Conservation (phyloP, 2,113 vertebrate species). For the Nymphicus hollandicus region DNA sequence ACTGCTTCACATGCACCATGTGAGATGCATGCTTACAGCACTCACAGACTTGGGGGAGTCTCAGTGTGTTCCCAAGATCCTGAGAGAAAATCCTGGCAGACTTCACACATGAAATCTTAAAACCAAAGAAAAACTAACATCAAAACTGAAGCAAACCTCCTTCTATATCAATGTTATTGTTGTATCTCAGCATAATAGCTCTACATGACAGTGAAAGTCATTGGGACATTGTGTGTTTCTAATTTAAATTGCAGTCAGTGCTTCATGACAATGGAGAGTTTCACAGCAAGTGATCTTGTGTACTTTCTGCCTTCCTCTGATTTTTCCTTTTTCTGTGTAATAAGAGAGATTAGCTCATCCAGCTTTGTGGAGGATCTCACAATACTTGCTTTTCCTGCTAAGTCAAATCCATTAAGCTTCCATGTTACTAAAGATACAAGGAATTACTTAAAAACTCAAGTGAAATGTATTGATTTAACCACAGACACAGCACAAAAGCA, state of each 20-base stretch:
- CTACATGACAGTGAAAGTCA: background rate
- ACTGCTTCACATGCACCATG: background rate
- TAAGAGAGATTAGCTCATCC: background rate
- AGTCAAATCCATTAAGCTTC: background rate
- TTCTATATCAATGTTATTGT: background rate
- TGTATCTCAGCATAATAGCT: background rate
- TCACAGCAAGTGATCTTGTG: background rate
- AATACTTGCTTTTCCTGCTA: background rate
- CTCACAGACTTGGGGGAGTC: fast-evolving
- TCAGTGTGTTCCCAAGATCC: background rate
- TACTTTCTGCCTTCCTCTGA: background rate
- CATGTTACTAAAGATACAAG: background rate
- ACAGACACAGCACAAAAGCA: background rate
- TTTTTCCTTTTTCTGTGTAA: background rate
- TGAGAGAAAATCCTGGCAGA: fast-evolving
- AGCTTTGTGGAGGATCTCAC: background rate
- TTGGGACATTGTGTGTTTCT: background rate
- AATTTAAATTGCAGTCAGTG: slow-evolving; percentile 2
- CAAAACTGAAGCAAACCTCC: background rate
- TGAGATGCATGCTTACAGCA: background rate
- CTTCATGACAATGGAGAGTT: background rate
- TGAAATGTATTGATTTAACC: background rate
- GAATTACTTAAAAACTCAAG: background rate
- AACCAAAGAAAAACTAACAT: background rate
- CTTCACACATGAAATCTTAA: background rate